Percentiles rank a stretch among this genome's conserved stretches.
Evolutionary conservation across 1,140 invertebrate genomes (phyloP).

Genomic region (Acromyrmex echinatior): DNA sequence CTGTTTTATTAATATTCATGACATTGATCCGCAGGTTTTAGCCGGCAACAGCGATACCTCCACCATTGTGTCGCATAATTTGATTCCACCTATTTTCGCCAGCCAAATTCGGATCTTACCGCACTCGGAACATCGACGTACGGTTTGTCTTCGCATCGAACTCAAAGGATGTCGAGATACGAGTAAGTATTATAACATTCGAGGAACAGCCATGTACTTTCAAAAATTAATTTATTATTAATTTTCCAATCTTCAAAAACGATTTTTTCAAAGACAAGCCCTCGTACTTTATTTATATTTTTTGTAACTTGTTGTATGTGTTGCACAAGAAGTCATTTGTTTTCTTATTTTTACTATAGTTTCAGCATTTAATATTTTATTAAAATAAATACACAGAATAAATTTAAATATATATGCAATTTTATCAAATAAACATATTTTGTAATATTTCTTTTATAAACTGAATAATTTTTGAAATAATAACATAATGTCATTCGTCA

Average conservation of each 20-base stretch:
- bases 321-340: not conserved
- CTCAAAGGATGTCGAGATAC: constrained; percentile 89
- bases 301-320: not conserved
- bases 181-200: constrained; percentile 85
- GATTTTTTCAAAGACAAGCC: not conserved
- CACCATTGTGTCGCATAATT: constrained; percentile 88
- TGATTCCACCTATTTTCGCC: constrained; percentile 90
- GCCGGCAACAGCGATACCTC: constrained; percentile 90
- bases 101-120: constrained; percentile 90
- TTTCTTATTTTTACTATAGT: not conserved
- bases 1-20: constrained; percentile 23
- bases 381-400: not conserved
- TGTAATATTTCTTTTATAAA: not conserved
- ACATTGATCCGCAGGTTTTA: constrained; percentile 86
- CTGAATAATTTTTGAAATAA: constrained; percentile 11
- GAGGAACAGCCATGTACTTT: not conserved
- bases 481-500: constrained; percentile 25
- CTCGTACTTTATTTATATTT: not conserved
- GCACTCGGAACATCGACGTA: constrained; percentile 89
- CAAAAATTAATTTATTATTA: not conserved
- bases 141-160: constrained; percentile 91
- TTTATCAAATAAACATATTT: constrained; percentile 16
- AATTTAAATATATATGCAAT: constrained; percentile 3
- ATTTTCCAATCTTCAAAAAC: not conserved
- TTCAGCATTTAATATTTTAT: not conserved